Evolutionary conservation across 2,113 vertebrate genomes (phyloP).

Genomic region (Labrus mixtus): DNA sequence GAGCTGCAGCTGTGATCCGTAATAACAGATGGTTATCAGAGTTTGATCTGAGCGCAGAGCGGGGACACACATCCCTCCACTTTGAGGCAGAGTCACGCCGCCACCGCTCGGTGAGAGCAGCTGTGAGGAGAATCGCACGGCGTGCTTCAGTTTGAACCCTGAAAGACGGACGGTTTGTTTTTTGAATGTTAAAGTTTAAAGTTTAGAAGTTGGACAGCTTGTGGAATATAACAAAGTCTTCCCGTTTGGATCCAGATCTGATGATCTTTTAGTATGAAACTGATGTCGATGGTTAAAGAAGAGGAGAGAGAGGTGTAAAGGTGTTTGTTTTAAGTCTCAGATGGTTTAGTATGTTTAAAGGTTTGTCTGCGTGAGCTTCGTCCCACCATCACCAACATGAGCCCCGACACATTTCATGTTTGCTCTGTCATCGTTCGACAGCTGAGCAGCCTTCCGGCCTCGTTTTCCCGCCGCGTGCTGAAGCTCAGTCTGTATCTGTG

Average conservation of each 20-base stretch:
- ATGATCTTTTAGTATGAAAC: no score
- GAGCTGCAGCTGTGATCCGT: constrained; percentile 41
- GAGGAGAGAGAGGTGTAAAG: no score
- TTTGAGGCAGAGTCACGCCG: constrained; percentile 28
- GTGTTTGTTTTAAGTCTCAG: constrained; percentile 5
- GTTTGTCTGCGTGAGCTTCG: neutral
- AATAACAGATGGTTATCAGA: constrained; percentile 49
- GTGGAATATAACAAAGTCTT: neutral
- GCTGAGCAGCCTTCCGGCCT: no score
- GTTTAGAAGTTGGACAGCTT: no score
- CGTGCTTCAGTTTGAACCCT: neutral
- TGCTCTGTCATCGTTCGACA: no score
- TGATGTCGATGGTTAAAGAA: no score
- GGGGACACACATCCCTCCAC: constrained; percentile 11
- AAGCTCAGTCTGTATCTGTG: no score
- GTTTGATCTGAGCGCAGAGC: constrained; percentile 17
- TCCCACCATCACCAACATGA: constrained; percentile 11
- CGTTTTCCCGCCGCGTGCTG: no score
- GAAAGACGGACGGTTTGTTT: neutral
- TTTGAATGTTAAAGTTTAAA: neutral
- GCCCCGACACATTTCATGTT: no score
- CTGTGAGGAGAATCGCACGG: neutral
- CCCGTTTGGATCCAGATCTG: neutral
- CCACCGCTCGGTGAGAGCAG: neutral
- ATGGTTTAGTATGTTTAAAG: constrained; percentile 16